Percentiles rank a stretch among this genome's conserved stretches.
phyloP scores from a whole-genome alignment of 2,888 invertebrate genomes.

The Axea sp. region DNA sequence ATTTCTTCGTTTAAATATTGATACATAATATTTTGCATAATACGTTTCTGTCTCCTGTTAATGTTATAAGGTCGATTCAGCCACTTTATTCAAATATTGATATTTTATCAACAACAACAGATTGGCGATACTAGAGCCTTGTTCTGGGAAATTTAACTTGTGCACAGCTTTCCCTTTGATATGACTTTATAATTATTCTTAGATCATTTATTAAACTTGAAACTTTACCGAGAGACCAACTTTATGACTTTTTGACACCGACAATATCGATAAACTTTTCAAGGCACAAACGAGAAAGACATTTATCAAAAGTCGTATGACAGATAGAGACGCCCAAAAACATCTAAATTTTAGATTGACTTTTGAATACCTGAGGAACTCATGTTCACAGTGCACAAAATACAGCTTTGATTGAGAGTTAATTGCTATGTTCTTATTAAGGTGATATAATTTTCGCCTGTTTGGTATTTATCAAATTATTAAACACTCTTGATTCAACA shows the following conservation, averaged over 20 bases:
- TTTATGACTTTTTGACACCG: constrained; percentile 40
- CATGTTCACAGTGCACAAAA: no score
- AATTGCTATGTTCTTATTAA: constrained; percentile 6
- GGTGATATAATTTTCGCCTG: no score
- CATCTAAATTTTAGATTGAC: constrained; percentile 24
- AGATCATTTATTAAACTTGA: constrained; percentile 62
- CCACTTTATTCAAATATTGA: no score
- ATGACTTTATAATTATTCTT: constrained; percentile 69
- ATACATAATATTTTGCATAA: constrained; percentile 46
- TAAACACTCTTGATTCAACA: no score
- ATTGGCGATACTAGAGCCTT: no score
- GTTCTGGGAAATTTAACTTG: constrained; percentile 3
- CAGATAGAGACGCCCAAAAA: constrained; percentile 3
- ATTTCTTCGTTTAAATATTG: constrained; percentile 18
- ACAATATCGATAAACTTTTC: constrained; percentile 55
- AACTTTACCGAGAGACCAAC: no score
- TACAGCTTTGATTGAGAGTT: neutral
- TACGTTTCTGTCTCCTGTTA: no score
- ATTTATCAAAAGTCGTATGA: constrained; percentile 46
- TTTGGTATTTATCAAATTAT: no score
- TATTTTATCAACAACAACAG: no score
- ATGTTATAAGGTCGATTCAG: no score
- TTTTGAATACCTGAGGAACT: constrained; percentile 31
- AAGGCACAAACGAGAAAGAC: constrained; percentile 38
- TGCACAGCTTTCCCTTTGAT: constrained; percentile 55